A percentile compares a stretch with the other conserved stretches of the same genome.
Conservation (phyloP, 2,113 vertebrate genomes). For the Acanthisitta chloris region DNA sequence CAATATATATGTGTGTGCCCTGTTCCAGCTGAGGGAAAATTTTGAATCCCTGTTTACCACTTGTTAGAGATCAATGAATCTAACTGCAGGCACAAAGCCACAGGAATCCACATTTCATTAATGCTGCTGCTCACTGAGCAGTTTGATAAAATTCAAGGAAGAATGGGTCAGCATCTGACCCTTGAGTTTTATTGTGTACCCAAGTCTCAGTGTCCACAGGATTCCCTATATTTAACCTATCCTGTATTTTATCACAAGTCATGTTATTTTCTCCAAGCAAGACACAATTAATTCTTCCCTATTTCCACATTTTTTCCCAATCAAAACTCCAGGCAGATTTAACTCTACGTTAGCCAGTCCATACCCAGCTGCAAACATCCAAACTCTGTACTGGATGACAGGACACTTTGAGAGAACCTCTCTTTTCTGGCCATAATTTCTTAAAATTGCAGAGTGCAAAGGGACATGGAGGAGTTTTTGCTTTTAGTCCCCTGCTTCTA, state of each 20-base stretch:
- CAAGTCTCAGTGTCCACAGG: neutral
- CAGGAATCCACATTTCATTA: neutral
- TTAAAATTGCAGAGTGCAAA: neutral
- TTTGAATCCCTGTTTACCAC: neutral
- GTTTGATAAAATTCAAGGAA: neutral
- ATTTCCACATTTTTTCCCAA: neutral
- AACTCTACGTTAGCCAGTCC: neutral
- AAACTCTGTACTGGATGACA: neutral
- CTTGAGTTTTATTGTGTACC: neutral
- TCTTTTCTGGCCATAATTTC: neutral
- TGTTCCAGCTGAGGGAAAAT: neutral
- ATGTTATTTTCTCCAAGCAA: neutral
- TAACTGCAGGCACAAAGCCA: neutral
- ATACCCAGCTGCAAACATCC: neutral
- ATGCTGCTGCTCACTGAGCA: neutral
- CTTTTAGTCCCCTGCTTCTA: neutral
- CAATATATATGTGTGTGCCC: neutral
- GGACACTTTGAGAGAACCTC: neutral
- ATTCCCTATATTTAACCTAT: neutral
- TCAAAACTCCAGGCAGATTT: neutral
- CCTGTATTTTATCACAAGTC: neutral
- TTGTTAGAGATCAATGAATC: neutral
- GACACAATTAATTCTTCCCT: neutral
- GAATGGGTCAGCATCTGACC: neutral
- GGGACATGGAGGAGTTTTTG: neutral